phyloP scores from a whole-genome alignment of 1,140 invertebrate genomes.

The Bicyclus anynana region DNA sequence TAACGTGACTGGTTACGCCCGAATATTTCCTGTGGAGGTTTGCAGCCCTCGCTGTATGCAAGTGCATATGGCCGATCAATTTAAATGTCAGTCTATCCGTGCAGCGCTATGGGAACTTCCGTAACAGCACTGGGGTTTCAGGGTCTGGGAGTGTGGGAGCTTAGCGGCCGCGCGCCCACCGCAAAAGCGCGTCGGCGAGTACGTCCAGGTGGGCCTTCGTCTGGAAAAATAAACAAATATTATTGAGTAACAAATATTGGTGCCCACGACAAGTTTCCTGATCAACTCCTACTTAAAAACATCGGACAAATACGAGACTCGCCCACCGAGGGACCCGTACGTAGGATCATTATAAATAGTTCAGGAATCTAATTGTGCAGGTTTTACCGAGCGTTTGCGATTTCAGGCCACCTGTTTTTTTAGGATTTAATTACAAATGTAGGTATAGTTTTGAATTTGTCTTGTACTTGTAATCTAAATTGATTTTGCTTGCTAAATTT shows the following conservation, averaged over 20 bases:
- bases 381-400: too few species aligned
- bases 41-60: slow-evolving; percentile 55
- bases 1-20: slow-evolving; percentile 62
- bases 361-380: too few species aligned
- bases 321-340: too few species aligned
- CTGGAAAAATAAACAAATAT: slow-evolving; percentile 78
- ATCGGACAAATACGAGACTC: too few species aligned
- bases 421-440: too few species aligned
- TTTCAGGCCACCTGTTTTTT: too few species aligned
- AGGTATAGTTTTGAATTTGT: too few species aligned
- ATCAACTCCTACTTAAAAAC: too few species aligned
- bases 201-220: slow-evolving; percentile 96
- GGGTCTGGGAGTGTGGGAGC: slow-evolving; percentile 33
- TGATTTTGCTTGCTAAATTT: too few species aligned
- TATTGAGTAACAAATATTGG: not conserved
- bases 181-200: slow-evolving; percentile 92
- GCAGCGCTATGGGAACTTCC: slow-evolving; percentile 42
- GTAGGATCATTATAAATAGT: too few species aligned
- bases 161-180: slow-evolving; percentile 95
- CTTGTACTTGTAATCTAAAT: too few species aligned
- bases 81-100: slow-evolving; percentile 49
- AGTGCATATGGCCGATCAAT: slow-evolving; percentile 45
- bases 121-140: slow-evolving; percentile 38
- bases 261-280: too few species aligned
- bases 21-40: slow-evolving; percentile 46